Evolutionary conservation across 2,113 vertebrate species (phyloP), one percentile per base, ranked within the genome.

Genomic region (Craseonycteris thonglongyai): DNA sequence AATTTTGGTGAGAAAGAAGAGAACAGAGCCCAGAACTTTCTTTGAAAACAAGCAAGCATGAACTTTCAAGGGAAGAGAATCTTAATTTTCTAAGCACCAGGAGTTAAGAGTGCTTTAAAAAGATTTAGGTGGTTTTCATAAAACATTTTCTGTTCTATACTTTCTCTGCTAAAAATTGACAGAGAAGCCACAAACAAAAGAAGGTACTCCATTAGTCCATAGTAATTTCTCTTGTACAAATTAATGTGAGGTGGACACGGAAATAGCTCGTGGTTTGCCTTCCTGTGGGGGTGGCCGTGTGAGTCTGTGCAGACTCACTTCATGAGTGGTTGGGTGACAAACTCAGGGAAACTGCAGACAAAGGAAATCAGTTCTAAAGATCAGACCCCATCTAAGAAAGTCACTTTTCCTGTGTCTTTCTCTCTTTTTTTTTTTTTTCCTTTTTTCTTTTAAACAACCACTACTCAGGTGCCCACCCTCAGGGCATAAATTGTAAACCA

Each of bases 171-270:
- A 42, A 90, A 91, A 95, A 89, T 38, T 28, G 49, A 92, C 54
- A 95, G 72, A 82, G 35, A 97, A 93, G 33, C 75, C 59, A 85
- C 87, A 96, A 69, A 84, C 51, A n/a, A 91, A 89, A 94, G 58
- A 65, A 61, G n/a, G 47, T n/a, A 59, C 33, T 93, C 58, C 40
- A 88, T 96, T 90, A 86, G 65, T n/a, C 35, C 51, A 14, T 28
- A 65, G 86, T 59, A 81, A 96, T 94, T 93, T 96, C 83, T 78
- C 42, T 68, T 74, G 26, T 42, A 84, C 51, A 85, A 85, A 94
- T 96, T 91, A 92, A 88, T 78, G 66, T 0, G 30, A 78, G 49
- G 22, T n/a, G 26, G 54, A 59, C 63, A 33, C 0, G 5, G 91
- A 96, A 96, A 91, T 56, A 91, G 19, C 65, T 93, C 66, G 15